phyloP scores from a whole-genome alignment of 2,888 invertebrate genomes.

The Parascotia fuliginaria region DNA sequence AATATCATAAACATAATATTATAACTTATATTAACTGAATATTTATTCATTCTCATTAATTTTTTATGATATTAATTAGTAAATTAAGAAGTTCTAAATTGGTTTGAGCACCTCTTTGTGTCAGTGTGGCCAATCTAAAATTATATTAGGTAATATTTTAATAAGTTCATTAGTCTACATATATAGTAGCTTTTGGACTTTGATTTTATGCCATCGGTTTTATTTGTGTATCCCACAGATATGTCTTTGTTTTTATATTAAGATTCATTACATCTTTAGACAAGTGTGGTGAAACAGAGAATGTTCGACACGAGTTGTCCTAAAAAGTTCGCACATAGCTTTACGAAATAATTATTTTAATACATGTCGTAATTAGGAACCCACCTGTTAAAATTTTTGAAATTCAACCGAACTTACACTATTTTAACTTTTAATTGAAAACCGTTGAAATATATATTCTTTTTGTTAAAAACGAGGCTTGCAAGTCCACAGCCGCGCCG shows the following conservation, averaged over 20 bases:
- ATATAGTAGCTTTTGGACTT: neutral
- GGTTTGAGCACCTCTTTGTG: neutral
- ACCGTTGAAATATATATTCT: neutral
- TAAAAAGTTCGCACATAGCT: too few relatives aligned
- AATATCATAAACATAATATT: neutral
- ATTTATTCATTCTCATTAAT: conserved; percentile 1
- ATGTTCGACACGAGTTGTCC: too few relatives aligned
- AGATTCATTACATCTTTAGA: too few relatives aligned
- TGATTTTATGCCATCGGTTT: too few relatives aligned
- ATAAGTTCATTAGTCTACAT: neutral
- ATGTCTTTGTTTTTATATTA: too few relatives aligned
- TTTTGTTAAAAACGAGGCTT: conserved; percentile 8
- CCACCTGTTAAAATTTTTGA: too few relatives aligned
- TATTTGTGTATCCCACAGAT: too few relatives aligned
- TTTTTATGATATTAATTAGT: conserved; percentile 1
- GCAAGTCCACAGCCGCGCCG: conserved; percentile 15
- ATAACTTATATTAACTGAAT: too few relatives aligned
- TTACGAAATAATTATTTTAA: too few relatives aligned
- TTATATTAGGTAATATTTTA: neutral
- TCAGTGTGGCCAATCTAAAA: neutral
- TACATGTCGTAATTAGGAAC: too few relatives aligned
- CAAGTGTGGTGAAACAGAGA: too few relatives aligned
- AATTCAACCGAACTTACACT: neutral
- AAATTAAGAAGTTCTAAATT: neutral
- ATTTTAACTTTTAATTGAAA: neutral